Conservation (phyloP, 1,140 invertebrate genomes). For the Magallana gigas region DNA sequence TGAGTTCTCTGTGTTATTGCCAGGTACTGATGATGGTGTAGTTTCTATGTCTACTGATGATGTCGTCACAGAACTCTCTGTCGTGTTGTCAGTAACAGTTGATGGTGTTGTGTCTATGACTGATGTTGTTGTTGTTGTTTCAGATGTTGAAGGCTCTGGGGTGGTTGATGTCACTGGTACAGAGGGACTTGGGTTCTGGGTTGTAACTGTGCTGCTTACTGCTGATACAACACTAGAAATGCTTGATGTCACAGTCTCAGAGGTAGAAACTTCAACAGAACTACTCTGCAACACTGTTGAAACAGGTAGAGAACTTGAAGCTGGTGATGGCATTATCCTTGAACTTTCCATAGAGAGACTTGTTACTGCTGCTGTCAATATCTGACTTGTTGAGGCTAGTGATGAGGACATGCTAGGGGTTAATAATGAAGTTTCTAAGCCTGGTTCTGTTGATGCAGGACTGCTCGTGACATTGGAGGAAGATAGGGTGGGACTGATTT, state of each 20-base stretch:
- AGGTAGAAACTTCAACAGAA: background rate
- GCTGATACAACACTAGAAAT: background rate
- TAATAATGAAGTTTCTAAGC: background rate
- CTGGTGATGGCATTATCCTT: background rate
- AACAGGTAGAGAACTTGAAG: background rate
- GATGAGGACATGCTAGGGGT: background rate
- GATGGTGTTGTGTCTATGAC: background rate
- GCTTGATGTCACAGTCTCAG: background rate
- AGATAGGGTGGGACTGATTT: conserved; percentile 3
- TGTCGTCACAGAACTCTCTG: background rate
- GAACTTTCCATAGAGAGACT: background rate
- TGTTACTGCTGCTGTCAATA: too few species aligned
- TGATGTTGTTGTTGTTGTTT: background rate
- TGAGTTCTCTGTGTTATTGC: background rate
- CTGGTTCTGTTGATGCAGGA: background rate
- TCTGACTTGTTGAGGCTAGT: background rate
- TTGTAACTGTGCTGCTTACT: background rate
- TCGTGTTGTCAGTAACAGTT: background rate
- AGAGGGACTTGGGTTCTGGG: conserved; percentile 9
- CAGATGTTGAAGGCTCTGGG: background rate
- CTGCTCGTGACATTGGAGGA: background rate
- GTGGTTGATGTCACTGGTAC: background rate
- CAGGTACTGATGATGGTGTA: background rate
- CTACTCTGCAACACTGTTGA: background rate
- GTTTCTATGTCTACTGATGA: background rate